Conservation (phyloP, 2,888 invertebrate species). For the Silvanus unidentatus region DNA sequence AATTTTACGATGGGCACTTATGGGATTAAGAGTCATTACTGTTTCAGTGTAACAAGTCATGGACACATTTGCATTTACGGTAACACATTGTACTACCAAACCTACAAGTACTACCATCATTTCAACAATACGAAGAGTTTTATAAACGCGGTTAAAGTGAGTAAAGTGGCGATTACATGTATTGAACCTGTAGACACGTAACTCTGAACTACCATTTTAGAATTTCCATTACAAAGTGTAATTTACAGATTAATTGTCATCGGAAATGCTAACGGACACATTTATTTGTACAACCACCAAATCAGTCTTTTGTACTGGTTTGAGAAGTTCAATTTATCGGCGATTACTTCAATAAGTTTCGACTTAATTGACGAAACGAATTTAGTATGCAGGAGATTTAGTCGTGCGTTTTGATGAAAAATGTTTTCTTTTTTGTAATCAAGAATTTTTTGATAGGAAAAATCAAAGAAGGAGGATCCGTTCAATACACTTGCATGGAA, state of each 20-base stretch:
- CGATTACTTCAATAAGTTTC: slow-evolving; percentile 51
- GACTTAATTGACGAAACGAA: too few relatives aligned
- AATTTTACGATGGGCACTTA: slow-evolving; percentile 51
- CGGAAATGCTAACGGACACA: slow-evolving; percentile 51
- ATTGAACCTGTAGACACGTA: slow-evolving; percentile 52
- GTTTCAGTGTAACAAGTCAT: slow-evolving; percentile 48
- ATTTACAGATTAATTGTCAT: slow-evolving; percentile 46
- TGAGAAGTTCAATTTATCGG: slow-evolving; percentile 47
- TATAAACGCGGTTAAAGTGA: slow-evolving; percentile 49
- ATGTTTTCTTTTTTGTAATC: neutral
- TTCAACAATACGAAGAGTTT: slow-evolving; percentile 44
- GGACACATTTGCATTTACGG: slow-evolving; percentile 52
- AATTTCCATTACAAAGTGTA: too few relatives aligned
- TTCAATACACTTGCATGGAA: too few relatives aligned
- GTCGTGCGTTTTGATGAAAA: neutral
- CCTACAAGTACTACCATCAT: slow-evolving; percentile 31
- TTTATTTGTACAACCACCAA: slow-evolving; percentile 56
- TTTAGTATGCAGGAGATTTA: too few relatives aligned
- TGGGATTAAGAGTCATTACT: slow-evolving; percentile 47
- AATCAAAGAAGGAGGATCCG: neutral
- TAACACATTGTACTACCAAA: slow-evolving; percentile 46
- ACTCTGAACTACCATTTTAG: too few relatives aligned
- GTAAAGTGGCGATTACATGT: slow-evolving; percentile 45
- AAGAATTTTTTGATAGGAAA: neutral
- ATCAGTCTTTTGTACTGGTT: slow-evolving; percentile 56